Conservation (phyloP, 2,888 invertebrate genomes). For the Mythimna albipuncta region DNA sequence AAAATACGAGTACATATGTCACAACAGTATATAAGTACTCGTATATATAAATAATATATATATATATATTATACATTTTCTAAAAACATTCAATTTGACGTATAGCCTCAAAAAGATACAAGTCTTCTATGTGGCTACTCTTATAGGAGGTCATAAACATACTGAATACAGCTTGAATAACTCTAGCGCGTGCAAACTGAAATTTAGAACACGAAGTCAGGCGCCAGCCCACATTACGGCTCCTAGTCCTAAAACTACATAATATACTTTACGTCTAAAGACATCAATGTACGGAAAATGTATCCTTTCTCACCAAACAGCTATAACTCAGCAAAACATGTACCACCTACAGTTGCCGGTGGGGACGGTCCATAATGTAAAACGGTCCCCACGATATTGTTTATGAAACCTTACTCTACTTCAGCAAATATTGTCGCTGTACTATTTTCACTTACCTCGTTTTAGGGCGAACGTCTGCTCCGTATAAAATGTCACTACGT, state of each 20-base stretch:
- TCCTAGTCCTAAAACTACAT: conserved; percentile 37
- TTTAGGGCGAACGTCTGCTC: conserved; percentile 32
- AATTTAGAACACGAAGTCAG: conserved; percentile 34
- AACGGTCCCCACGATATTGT: conserved; percentile 55
- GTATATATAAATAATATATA: no score
- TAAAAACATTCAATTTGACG: neutral
- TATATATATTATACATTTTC: no score
- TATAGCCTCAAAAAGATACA: neutral
- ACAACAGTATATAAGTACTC: no score
- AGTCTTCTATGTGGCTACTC: neutral
- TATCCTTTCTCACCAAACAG: conserved; percentile 15
- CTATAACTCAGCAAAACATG: conserved; percentile 32
- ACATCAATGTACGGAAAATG: conserved; percentile 28
- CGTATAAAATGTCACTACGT: conserved; percentile 44
- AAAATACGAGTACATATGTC: no score
- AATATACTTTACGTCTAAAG: conserved; percentile 22
- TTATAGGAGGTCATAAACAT: conserved; percentile 11
- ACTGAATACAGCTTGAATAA: neutral
- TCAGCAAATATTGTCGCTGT: conserved; percentile 48
- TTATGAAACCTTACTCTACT: conserved; percentile 52
- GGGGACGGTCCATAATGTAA: conserved; percentile 48
- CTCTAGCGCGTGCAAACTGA: conserved; percentile 17
- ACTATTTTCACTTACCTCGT: conserved; percentile 57
- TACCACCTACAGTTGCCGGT: conserved; percentile 22
- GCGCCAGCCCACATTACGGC: conserved; percentile 9